Base-by-base conservation (phyloP, 2,113 vertebrate species). In the Carollia perspicillata region DNA sequence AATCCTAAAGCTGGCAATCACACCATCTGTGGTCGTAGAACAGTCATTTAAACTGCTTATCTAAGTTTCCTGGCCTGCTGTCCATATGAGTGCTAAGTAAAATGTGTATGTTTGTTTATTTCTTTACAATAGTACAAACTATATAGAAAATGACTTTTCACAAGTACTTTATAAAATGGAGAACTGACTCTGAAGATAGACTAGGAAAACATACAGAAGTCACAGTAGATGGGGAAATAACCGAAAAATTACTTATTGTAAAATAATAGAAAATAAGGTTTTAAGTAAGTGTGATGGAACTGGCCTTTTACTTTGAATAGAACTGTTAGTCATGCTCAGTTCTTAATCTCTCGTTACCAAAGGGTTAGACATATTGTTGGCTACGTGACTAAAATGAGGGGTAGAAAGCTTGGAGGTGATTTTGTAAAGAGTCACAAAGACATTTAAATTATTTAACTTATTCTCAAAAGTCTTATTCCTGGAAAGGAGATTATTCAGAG, bases 31-130 rank as follows among this genome's bases (percentile, higher is more conserved):
- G 79, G 81, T 94, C 74, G 75, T 96, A 85, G 90, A 94, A 93
- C 89, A 95, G 77, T 89, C 89, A 72, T 89, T 95, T 97, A 97
- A 98, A 97, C 81, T 97, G 96, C 96, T 96, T 97, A 80, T 69
- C 79, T 96, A 40, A 75, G 63, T 96, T 97, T 96, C 93, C 63
- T 86, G 66, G 55, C 86, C 63, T 96, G 33, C 40, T 83, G 68
- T 22, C 28, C 23, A 28, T 65, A 58, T 66, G 75, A 81, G 35
- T 91, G 33, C 44, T 93, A 66, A 58, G 58, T 89, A 87, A 97
- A 95, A 84, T 92, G 12, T 42, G 5, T 84, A 44, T 79, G 3
- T 40, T 68, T 92, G 30, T 95, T 80, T 93, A 42, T 91, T 95
- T 83, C 60, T 87, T 95, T 90, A n/a, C 88, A 37, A 8, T 49